These are phyloP conservation scores for Limanda limanda DNA, from an alignment of 2,113 vertebrate species.

Conservation along the genomic window DNA sequence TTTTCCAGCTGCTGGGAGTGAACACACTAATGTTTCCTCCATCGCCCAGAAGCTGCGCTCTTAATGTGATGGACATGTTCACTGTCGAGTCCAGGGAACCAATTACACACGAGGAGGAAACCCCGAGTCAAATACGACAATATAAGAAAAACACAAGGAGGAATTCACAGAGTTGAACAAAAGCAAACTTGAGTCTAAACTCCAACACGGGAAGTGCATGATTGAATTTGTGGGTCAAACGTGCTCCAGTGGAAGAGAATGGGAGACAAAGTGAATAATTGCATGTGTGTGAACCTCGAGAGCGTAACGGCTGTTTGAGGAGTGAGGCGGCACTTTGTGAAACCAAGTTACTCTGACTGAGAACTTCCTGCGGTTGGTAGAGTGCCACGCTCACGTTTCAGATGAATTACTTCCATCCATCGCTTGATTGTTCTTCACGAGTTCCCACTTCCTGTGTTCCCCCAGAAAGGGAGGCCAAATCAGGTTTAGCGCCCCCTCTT, in stretches of 20 bases:
- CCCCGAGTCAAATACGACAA: neutral
- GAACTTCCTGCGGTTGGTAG: neutral
- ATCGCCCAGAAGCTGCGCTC: neutral
- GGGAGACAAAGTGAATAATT: neutral
- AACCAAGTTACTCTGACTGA: constrained; percentile 31
- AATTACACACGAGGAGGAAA: constrained; percentile 31
- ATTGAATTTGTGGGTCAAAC: neutral
- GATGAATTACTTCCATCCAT: no score
- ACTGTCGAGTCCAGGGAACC: constrained; percentile 24
- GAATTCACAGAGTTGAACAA: no score
- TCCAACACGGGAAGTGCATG: neutral
- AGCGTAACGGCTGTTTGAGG: constrained; percentile 3
- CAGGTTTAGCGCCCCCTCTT: no score
- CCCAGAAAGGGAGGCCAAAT: no score
- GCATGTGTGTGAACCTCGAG: neutral
- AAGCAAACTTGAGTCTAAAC: no score
- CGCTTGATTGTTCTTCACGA: no score
- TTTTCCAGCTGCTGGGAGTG: constrained; percentile 21
- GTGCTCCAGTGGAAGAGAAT: neutral
- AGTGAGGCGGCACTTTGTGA: constrained; percentile 30
- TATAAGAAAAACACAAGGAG: no score
- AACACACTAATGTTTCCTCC: constrained; percentile 52
- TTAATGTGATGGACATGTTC: constrained; percentile 55
- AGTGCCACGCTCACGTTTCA: constrained; percentile 1
- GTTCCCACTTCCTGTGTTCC: no score